Conservation (phyloP, 2,888 invertebrate species). For the Hoplodrina blanda region DNA sequence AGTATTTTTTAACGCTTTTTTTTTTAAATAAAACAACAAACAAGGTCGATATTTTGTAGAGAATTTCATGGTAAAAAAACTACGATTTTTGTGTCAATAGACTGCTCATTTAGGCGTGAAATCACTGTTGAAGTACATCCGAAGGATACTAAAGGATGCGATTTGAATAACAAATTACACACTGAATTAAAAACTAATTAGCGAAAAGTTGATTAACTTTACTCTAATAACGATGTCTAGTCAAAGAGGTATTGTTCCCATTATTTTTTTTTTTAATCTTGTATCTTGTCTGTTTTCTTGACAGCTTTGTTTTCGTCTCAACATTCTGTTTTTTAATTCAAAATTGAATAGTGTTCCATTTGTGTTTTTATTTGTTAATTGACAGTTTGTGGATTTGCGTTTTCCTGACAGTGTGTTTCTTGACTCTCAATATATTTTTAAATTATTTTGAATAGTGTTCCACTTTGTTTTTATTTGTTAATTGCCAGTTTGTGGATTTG, state of each 20-base stretch:
- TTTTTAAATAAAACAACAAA: slow-evolving; percentile 11
- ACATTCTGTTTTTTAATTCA: no score
- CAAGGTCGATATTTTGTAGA: slow-evolving; percentile 34
- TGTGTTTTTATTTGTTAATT: no score
- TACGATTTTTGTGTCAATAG: slow-evolving; percentile 42
- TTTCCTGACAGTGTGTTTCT: not conserved
- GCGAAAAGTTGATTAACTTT: slow-evolving; percentile 26
- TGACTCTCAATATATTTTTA: not conserved
- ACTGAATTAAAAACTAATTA: slow-evolving; percentile 54
- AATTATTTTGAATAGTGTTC: slow-evolving; percentile 3
- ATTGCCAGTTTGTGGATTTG: slow-evolving; percentile 53
- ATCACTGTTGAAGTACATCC: slow-evolving; percentile 31
- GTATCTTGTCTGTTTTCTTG: not conserved
- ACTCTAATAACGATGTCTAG: slow-evolving; percentile 7
- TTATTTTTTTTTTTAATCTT: not conserved
- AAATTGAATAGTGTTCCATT: no score
- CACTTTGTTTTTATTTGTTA: slow-evolving; percentile 58
- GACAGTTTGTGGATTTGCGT: no score
- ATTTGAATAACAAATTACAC: slow-evolving; percentile 55
- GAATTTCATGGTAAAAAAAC: slow-evolving; percentile 27
- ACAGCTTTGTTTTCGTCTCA: no score
- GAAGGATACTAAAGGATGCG: slow-evolving; percentile 43
- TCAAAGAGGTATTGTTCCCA: not conserved
- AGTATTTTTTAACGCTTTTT: slow-evolving; percentile 6
- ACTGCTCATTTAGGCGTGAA: slow-evolving; percentile 45